phyloP scores from a whole-genome alignment of 2,797 vertebrate genomes.

The Sarcoramphus papa region DNA sequence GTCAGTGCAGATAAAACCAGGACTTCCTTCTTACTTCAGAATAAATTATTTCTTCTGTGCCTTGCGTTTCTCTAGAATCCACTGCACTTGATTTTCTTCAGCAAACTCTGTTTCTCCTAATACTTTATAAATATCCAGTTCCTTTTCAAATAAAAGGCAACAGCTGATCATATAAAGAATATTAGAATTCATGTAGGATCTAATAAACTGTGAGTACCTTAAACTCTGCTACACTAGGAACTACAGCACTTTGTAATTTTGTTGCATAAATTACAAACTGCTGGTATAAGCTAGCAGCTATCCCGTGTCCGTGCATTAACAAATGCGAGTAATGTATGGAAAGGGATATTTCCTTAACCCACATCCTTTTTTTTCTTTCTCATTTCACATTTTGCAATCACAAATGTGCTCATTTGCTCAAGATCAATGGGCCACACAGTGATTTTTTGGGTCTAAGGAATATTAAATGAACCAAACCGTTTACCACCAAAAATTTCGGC shows the following conservation, averaged over 20 bases:
- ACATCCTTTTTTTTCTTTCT: background rate
- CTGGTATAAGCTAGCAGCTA: background rate
- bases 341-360: background rate
- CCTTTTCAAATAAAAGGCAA: background rate
- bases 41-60: background rate
- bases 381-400: background rate
- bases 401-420: background rate
- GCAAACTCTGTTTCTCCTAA: background rate
- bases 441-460: background rate
- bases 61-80: background rate
- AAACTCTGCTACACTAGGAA: background rate
- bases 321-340: accelerated
- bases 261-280: background rate
- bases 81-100: background rate
- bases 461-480: background rate
- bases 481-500: background rate
- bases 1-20: accelerated
- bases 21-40: background rate
- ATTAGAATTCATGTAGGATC: background rate
- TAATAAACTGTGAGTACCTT: background rate
- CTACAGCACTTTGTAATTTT: background rate
- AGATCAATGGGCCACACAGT: background rate
- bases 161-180: background rate
- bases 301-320: no score
- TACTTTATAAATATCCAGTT: background rate